Evolutionary conservation across 2,888 invertebrate species (phyloP).

Genomic region (Xylota sylvarum): DNA sequence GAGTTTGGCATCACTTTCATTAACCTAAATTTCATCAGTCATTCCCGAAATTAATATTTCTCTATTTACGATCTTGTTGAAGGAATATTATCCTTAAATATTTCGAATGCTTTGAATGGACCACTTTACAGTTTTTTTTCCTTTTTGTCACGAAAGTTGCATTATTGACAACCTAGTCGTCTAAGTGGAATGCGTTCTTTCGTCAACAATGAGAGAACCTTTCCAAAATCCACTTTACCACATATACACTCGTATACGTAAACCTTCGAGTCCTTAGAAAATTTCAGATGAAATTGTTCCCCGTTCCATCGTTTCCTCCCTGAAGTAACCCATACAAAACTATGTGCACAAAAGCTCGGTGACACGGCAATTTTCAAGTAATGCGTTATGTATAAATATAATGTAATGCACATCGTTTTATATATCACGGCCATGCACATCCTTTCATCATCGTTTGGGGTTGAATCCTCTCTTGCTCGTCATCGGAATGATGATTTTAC

Average conservation of each 20-base stretch:
- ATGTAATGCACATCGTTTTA: slow-evolving; percentile 8
- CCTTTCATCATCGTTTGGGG: background rate
- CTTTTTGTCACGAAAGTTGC: too few species aligned
- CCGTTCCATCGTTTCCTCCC: background rate
- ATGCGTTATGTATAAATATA: slow-evolving; percentile 25
- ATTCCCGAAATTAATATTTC: too few species aligned
- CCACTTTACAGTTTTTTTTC: too few species aligned
- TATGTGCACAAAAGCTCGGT: slow-evolving; percentile 19
- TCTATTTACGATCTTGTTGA: too few species aligned
- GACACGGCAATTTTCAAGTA: slow-evolving; percentile 40
- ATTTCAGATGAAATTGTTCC: background rate
- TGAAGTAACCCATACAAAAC: background rate
- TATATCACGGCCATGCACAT: background rate
- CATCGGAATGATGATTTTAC: slow-evolving; percentile 34
- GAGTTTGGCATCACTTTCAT: too few species aligned
- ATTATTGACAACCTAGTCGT: background rate
- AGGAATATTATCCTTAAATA: background rate
- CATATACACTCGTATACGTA: background rate
- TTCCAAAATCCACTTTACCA: background rate
- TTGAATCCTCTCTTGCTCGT: slow-evolving; percentile 1
- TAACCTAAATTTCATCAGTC: too few species aligned
- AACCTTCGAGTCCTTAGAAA: background rate
- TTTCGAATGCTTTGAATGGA: background rate
- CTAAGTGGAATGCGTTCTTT: background rate
- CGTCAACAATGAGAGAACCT: background rate